Conservation (phyloP, 2,113 vertebrate species). For the Indicator maculatus region DNA sequence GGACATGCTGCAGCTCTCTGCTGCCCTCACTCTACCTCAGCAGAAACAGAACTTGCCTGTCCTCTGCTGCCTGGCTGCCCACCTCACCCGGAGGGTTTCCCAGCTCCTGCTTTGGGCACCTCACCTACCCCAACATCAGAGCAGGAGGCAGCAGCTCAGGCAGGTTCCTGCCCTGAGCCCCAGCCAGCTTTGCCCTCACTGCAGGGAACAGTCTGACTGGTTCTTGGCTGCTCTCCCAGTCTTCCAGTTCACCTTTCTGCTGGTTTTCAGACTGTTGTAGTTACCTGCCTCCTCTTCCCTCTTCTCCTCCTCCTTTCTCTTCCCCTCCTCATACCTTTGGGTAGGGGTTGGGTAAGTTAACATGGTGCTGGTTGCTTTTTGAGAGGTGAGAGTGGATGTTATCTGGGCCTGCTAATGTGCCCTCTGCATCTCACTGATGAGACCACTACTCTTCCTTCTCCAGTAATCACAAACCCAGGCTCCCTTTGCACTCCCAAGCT, state of each 20-base stretch:
- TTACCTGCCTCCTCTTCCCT: background rate
- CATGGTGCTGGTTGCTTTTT: background rate
- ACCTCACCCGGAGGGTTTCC: accelerated
- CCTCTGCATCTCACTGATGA: background rate
- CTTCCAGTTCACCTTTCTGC: background rate
- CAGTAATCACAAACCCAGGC: background rate
- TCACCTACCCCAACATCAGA: background rate
- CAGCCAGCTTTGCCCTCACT: background rate
- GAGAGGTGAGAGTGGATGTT: background rate
- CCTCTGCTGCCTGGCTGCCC: background rate
- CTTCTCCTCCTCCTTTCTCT: background rate
- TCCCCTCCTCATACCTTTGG: background rate
- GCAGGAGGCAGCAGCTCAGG: background rate
- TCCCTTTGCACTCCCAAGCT: background rate
- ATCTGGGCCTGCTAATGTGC: background rate
- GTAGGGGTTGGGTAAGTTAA: background rate
- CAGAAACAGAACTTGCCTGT: background rate
- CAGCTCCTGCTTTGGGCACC: background rate
- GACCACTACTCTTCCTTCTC: background rate
- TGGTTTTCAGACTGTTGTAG: background rate
- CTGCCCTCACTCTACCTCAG: background rate
- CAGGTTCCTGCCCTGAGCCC: background rate
- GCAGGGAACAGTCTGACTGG: background rate
- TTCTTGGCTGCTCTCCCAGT: background rate
- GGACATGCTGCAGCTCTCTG: background rate